A percentile compares a stretch with the other conserved stretches of the same genome.
Evolutionary conservation across 2,888 invertebrate species (phyloP).

Genomic region (Euplexia lucipara): DNA sequence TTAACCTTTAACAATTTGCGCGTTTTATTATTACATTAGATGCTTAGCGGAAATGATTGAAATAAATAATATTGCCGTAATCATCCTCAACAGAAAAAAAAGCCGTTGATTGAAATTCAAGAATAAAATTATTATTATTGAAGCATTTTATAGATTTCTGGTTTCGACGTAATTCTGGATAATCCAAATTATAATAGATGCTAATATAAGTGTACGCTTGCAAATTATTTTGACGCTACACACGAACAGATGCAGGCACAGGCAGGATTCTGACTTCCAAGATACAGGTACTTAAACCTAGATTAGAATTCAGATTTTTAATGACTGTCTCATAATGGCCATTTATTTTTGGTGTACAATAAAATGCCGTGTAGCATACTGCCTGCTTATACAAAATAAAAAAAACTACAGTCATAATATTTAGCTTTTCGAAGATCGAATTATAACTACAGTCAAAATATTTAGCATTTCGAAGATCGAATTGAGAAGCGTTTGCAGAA

Average conservation of each 20-base stretch:
- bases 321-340: no score
- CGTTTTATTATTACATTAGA: neutral
- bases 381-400: no score
- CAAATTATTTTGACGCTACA: no score
- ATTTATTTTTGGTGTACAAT: no score
- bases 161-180: neutral
- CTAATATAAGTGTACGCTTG: neutral
- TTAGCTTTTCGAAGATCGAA: no score
- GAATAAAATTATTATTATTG: conserved; percentile 6
- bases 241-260: no score
- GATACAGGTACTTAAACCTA: no score
- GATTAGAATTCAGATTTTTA: no score
- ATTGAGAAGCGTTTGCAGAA: neutral
- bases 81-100: neutral
- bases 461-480: neutral
- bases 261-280: no score
- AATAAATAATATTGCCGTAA: neutral
- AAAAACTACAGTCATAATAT: no score
- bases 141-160: neutral
- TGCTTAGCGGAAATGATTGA: neutral
- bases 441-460: neutral
- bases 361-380: no score
- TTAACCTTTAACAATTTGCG: neutral
- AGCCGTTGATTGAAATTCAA: neutral
- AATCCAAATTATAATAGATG: no score